These are phyloP conservation scores for Salarias fasciatus DNA, from an alignment of 2,797 vertebrate species.

Conservation along the genomic window DNA sequence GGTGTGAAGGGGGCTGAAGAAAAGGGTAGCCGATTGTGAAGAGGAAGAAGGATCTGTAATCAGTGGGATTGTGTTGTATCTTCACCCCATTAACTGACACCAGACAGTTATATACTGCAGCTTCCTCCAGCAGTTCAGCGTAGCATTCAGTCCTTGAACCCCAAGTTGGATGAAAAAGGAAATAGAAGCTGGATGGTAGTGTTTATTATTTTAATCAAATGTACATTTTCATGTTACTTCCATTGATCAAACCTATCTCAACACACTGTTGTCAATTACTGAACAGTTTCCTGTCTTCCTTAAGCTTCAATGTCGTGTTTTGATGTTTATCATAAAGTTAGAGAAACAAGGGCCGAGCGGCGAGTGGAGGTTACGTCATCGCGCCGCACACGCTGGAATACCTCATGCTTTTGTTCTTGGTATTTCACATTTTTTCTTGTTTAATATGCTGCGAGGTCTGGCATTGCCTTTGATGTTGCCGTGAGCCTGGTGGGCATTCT, in stretches of 20 bases:
- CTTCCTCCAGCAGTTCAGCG: too few species aligned
- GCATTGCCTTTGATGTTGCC: constrained; percentile 53
- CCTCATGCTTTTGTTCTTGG: constrained; percentile 47
- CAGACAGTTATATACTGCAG: background rate
- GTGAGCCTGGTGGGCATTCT: constrained; percentile 45
- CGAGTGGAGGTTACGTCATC: too few species aligned
- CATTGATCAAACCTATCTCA: background rate
- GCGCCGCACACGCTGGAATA: constrained; percentile 17
- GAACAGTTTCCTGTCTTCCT: too few species aligned
- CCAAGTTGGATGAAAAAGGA: too few species aligned
- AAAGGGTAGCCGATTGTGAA: constrained; percentile 40
- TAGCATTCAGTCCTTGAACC: too few species aligned
- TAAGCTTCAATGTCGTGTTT: background rate
- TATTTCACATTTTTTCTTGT: constrained; percentile 47
- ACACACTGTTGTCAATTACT: background rate
- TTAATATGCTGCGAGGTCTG: constrained; percentile 46
- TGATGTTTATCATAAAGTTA: too few species aligned
- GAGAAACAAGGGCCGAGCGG: too few species aligned
- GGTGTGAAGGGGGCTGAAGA: constrained; percentile 1
- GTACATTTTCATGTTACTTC: background rate
- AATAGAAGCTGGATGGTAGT: too few species aligned
- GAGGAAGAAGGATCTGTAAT: constrained; percentile 55
- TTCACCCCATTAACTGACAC: background rate
- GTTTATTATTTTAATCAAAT: constrained; percentile 1
- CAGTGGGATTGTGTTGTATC: constrained; percentile 30